Conservation (phyloP, 2,113 vertebrate species). For the Scortum barcoo region DNA sequence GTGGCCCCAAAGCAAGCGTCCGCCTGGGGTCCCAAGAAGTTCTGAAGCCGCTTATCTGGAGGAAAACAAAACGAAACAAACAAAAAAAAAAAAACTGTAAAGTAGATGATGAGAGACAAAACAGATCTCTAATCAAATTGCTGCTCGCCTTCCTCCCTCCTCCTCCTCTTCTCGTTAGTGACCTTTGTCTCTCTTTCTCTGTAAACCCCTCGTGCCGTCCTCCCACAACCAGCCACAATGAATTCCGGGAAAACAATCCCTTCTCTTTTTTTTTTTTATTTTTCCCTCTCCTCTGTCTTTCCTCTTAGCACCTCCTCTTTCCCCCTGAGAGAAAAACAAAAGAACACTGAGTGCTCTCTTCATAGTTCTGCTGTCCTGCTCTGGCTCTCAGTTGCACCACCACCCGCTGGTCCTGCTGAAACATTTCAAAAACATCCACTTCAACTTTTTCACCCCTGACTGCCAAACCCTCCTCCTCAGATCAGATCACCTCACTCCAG, state of each 20-base stretch:
- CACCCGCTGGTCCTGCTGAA: slow-evolving; percentile 8
- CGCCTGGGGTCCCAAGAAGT: slow-evolving; percentile 89
- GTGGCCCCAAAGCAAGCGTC: slow-evolving; percentile 86
- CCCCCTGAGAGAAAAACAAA: not conserved
- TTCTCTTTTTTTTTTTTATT: slow-evolving; percentile 16
- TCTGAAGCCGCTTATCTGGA: slow-evolving; percentile 71
- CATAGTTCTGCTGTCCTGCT: slow-evolving; percentile 50
- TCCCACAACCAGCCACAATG: slow-evolving; percentile 71
- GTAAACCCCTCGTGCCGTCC: slow-evolving; percentile 25
- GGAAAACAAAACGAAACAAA: slow-evolving; percentile 3
- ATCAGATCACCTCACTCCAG: slow-evolving; percentile 10
- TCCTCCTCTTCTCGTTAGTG: slow-evolving; percentile 37
- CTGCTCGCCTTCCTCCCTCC: slow-evolving; percentile 69
- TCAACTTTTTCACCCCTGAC: not conserved
- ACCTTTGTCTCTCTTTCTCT: slow-evolving; percentile 43
- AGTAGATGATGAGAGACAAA: slow-evolving; percentile 61
- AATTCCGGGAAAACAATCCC: slow-evolving; percentile 68
- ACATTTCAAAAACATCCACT: slow-evolving; percentile 27
- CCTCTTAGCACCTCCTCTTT: slow-evolving; percentile 28
- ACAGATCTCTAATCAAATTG: slow-evolving; percentile 65
- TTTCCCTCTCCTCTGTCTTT: slow-evolving; percentile 14
- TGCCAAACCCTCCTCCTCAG: not conserved
- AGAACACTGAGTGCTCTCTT: slow-evolving; percentile 41
- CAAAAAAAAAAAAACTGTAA: slow-evolving; percentile 45
- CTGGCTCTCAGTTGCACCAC: slow-evolving; percentile 47